Evolutionary conservation across 2,888 invertebrate genomes (phyloP), one percentile per base, ranked within the genome.

Genomic region (Trichopria drosophilae): DNA sequence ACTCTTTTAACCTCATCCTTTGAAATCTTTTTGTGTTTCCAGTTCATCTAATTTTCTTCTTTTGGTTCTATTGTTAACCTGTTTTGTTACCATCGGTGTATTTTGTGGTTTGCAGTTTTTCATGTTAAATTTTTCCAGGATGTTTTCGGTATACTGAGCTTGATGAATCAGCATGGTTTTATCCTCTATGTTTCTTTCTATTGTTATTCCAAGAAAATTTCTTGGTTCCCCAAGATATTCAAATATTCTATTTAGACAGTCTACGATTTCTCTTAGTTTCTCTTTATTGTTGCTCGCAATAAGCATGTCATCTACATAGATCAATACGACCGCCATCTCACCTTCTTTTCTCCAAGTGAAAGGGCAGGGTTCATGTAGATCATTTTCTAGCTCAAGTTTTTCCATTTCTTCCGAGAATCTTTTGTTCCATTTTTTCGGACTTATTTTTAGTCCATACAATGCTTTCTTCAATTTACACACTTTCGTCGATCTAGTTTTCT

Each of bases 291-390:
- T 57, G 22, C 51, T 54, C 1, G 56, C 52, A 19, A 54, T 28
- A 34, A 60, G 15, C 44, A 55, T 56, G 28, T 56, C 57, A 20
- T 58, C 59, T 42, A 61, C 59, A 35, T 59, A 59, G 9, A 58
- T 10, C 12, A 58, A 6, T 7, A 57, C 18, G 3, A 59, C 32
- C 28, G 39, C 37, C 12, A 57, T 18, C 40, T 49, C 45, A 6
- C 35, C 51, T 10, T 53, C 31, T 20, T 41, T 18, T 32, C 55
- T 55, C 53, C 50, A 60, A 15, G 53, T 54, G 13, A 54, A 55
- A 7, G 52, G 19, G 10, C 54, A 52, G 13, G 54, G 52, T 15
- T 55, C 52, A 15, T 46, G 32, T 24, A 44, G 12, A 12, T 48
- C 47, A 22, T 53, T 55, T 15, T 53, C 45, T 13, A 54, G 43